Evolutionary conservation across 2,797 vertebrate species (phyloP).

Genomic region (Saguinus oedipus): DNA sequence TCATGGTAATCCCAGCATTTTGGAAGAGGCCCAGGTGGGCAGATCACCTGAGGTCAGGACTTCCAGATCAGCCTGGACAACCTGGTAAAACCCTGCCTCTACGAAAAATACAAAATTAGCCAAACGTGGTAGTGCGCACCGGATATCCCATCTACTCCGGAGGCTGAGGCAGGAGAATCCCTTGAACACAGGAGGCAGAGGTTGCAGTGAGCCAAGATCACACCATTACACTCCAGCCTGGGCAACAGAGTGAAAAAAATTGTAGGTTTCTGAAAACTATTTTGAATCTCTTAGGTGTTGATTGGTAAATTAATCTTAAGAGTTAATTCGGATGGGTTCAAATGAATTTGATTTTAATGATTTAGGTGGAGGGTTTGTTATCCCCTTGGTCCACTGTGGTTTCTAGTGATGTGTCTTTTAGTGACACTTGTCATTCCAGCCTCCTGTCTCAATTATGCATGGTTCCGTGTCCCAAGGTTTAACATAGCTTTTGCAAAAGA

Average conservation of each 20-base stretch:
- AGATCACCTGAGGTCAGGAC: no score
- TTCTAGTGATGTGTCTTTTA: not conserved
- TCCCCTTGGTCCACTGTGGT: not conserved
- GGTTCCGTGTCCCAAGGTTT: not conserved
- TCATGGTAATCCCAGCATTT: no score
- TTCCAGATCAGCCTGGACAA: no score
- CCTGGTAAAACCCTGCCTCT: no score
- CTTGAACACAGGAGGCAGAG: no score
- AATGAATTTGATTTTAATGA: not conserved
- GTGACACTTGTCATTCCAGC: not conserved
- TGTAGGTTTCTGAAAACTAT: not conserved
- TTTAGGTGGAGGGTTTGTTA: not conserved
- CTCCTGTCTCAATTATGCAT: not conserved
- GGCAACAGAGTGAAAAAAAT: no score
- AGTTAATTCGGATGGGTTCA: not conserved
- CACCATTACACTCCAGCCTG: no score
- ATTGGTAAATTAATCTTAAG: not conserved
- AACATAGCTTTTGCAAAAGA: not conserved
- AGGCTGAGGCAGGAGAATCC: no score
- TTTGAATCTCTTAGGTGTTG: not conserved
- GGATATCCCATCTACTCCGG: no score
- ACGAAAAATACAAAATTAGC: no score
- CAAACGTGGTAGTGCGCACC: fast-evolving
- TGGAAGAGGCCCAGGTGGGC: no score
- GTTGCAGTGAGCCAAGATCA: no score